phyloP scores from a whole-genome alignment of 1,140 invertebrate species.

The Melitaea cinxia region DNA sequence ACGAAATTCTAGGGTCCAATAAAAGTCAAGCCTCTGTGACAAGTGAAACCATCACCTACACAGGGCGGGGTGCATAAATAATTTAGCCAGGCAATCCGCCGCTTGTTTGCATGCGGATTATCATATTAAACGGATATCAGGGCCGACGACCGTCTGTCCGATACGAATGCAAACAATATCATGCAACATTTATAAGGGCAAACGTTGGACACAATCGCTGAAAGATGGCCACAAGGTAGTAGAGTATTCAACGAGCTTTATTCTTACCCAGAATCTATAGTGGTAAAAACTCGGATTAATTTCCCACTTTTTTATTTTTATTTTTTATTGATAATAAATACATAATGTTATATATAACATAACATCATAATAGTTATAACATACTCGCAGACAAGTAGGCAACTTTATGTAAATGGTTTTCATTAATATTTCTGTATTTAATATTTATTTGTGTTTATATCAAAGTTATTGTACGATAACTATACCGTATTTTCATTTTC shows the following conservation, averaged over 20 bases:
- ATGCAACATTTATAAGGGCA: slow-evolving; percentile 74
- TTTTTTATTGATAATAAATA: not conserved
- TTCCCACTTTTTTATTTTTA: not conserved
- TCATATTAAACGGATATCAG: slow-evolving; percentile 80
- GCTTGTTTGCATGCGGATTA: slow-evolving; percentile 80
- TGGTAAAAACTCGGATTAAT: not conserved
- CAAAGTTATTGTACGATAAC: slow-evolving; percentile 31
- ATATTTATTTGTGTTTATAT: too few relatives aligned
- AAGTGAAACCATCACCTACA: slow-evolving; percentile 68
- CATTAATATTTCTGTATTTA: too few relatives aligned
- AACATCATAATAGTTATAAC: not conserved
- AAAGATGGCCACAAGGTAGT: slow-evolving; percentile 40
- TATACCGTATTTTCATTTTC: slow-evolving; percentile 47
- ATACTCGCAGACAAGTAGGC: too few relatives aligned
- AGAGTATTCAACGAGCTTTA: slow-evolving; percentile 6
- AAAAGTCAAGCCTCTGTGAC: slow-evolving; percentile 59
- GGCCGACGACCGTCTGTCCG: slow-evolving; percentile 63
- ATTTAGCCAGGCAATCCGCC: slow-evolving; percentile 75
- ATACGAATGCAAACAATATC: slow-evolving; percentile 77
- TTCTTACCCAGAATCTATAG: not conserved
- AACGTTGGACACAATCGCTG: slow-evolving; percentile 50
- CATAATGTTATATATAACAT: not conserved
- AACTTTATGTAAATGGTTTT: too few relatives aligned
- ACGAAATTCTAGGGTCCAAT: slow-evolving; percentile 58
- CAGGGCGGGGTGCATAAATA: slow-evolving; percentile 76